Evolutionary conservation across 2,888 invertebrate species (phyloP).

Genomic region (Meteorus colon): DNA sequence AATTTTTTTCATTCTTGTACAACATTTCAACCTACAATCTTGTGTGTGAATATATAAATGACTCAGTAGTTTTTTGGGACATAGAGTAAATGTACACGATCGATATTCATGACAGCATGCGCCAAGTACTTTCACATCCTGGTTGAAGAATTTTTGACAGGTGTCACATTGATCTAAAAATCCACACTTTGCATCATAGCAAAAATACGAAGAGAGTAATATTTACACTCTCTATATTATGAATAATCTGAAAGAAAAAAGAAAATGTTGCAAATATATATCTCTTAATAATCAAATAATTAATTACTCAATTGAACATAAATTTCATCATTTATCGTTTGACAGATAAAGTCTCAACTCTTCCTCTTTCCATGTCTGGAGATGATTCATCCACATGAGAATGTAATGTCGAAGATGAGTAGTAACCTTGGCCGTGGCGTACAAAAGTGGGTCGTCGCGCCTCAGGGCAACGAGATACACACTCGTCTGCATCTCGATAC

Average conservation of each 20-base stretch:
- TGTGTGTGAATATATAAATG: constrained; percentile 21
- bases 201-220: background rate
- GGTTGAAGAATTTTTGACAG: constrained; percentile 34
- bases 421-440: constrained; percentile 61
- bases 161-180: constrained; percentile 15
- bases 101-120: constrained; percentile 26
- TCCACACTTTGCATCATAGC: background rate
- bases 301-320: background rate
- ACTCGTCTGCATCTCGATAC: constrained; percentile 56
- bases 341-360: background rate
- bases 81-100: constrained; percentile 12
- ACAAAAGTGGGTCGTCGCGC: constrained; percentile 46
- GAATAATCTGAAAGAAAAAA: too few species aligned
- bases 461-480: constrained; percentile 48
- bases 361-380: constrained; percentile 9
- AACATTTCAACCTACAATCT: background rate
- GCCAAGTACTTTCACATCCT: constrained; percentile 49
- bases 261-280: too few species aligned
- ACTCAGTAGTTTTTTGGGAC: constrained; percentile 38
- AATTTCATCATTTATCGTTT: background rate
- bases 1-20: background rate
- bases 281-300: background rate
- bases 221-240: background rate
- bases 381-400: constrained; percentile 51
- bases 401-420: constrained; percentile 59